phyloP scores from a whole-genome alignment of 1,140 invertebrate species.

The Zaprionus ghesquierei region DNA sequence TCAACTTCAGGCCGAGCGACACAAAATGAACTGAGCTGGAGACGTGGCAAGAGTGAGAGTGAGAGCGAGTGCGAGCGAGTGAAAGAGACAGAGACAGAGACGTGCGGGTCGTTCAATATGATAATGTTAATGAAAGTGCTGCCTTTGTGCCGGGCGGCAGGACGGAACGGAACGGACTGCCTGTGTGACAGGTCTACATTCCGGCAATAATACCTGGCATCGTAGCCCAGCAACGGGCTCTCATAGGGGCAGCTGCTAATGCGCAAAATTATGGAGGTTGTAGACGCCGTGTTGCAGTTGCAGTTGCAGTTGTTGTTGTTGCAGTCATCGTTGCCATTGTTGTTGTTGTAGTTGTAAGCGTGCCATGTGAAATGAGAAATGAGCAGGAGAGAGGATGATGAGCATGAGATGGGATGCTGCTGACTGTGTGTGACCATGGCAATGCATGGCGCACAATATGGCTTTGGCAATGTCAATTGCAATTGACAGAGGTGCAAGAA shows the following conservation, averaged over 20 bases:
- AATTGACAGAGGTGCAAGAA: not conserved
- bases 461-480: conserved; percentile 43
- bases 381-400: conserved; percentile 19
- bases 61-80: conserved; percentile 1
- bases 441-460: conserved; percentile 36
- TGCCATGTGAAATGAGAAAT: conserved; percentile 52
- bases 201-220: conserved; percentile 82
- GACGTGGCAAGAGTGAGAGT: not conserved
- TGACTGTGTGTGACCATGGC: conserved; percentile 20
- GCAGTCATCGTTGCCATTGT: not conserved
- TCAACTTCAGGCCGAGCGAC: conserved; percentile 54
- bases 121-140: conserved; percentile 77
- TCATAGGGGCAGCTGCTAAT: conserved; percentile 83
- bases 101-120: conserved; percentile 48
- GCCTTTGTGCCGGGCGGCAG: conserved; percentile 20
- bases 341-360: conserved; percentile 18
- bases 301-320: conserved; percentile 28
- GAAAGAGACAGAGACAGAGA: conserved; percentile 5
- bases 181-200: conserved; percentile 11
- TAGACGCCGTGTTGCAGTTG: conserved; percentile 10
- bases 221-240: conserved; percentile 83
- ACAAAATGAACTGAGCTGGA: conserved; percentile 12
- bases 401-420: conserved; percentile 5
- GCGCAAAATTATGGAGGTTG: conserved; percentile 68
- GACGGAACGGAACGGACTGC: too few relatives aligned